Evolutionary conservation across 2,888 invertebrate species (phyloP), one percentile per base, ranked within the genome.

Genomic region (Pterobdella sp.): DNA sequence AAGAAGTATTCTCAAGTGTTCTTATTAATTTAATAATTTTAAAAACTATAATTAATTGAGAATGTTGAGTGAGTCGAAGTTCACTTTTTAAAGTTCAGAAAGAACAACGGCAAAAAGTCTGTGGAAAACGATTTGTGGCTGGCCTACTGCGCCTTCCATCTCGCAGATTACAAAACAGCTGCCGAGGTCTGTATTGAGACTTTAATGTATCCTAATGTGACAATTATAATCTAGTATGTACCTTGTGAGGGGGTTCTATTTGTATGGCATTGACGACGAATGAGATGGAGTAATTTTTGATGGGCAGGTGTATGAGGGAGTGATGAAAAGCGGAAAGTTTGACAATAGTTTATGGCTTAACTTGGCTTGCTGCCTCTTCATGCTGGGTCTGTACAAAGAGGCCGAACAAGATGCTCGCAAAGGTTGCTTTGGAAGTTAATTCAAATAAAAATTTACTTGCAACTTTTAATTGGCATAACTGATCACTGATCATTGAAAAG

Each of bases 141-240:
- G 76, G 96, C 92, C 0, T 96, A 94, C 85, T 94, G 95, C 83
- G 90, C 91, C 80, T 98, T 96, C 85, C 96, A 97, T 84, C 87
- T 94, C 75, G 96, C 94, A 1, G 94, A 97, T 82, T 95, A 94
- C 85, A 90, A 90, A 79, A 88, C 89, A 79, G 89, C 93, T 0
- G 85, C 92, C 79, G 88, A 90, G 76, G 88, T 90, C 60, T 32
- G 18, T n/a, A n/a, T 32, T 14, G 34, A 14, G 18, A 31, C 60
- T 68, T 29, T 18, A 7, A 68, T 68, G 29, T 31, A 35, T 66
- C 7, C 32, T n/a, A 35, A n/a, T 66, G 29, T 14, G 26, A 26
- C 18, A 26, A 64, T 66, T 7, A 1, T 4, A 31, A 26, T 14
- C 14, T 18, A 34, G 26, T 31, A 49, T n/a, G 52, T n/a, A n/a